These are phyloP conservation scores for Amblyopsis hoosieri DNA, from an alignment of 2,797 vertebrate species.

Conservation along the genomic window DNA sequence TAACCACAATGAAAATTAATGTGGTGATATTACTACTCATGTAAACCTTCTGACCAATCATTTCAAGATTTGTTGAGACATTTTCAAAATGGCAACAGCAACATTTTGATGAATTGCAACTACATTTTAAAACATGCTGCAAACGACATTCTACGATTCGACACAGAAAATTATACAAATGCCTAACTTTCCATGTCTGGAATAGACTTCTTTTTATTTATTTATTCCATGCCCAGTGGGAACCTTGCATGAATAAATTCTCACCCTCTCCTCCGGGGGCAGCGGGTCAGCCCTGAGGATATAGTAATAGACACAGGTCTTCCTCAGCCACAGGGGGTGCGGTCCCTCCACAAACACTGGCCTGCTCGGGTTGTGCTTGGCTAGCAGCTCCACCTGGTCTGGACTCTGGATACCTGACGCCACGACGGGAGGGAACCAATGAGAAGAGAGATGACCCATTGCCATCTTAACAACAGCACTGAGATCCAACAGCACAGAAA, in stretches of 20 bases:
- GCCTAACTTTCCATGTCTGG: too few relatives aligned
- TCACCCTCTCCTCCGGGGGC: slow-evolving; percentile 75
- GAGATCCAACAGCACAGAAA: not conserved
- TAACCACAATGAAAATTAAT: too few relatives aligned
- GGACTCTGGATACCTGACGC: slow-evolving; percentile 86
- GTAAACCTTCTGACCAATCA: too few relatives aligned
- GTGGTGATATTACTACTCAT: too few relatives aligned
- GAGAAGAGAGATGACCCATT: not conserved
- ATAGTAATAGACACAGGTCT: slow-evolving; percentile 84
- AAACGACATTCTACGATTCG: too few relatives aligned
- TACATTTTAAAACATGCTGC: too few relatives aligned
- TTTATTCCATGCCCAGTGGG: too few relatives aligned
- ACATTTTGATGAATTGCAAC: too few relatives aligned
- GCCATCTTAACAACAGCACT: not conserved
- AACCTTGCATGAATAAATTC: not conserved
- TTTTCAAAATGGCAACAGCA: too few relatives aligned
- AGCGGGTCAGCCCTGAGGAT: slow-evolving; percentile 84
- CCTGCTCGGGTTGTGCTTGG: slow-evolving; percentile 71
- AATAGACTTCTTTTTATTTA: too few relatives aligned
- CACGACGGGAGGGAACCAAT: slow-evolving; percentile 4
- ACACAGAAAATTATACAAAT: too few relatives aligned
- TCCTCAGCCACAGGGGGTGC: slow-evolving; percentile 87
- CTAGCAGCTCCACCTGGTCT: slow-evolving; percentile 79
- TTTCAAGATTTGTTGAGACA: too few relatives aligned
- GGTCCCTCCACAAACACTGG: slow-evolving; percentile 90